Evolutionary conservation across 2,113 vertebrate genomes (phyloP).

Genomic region (Alligator mississippiensis): DNA sequence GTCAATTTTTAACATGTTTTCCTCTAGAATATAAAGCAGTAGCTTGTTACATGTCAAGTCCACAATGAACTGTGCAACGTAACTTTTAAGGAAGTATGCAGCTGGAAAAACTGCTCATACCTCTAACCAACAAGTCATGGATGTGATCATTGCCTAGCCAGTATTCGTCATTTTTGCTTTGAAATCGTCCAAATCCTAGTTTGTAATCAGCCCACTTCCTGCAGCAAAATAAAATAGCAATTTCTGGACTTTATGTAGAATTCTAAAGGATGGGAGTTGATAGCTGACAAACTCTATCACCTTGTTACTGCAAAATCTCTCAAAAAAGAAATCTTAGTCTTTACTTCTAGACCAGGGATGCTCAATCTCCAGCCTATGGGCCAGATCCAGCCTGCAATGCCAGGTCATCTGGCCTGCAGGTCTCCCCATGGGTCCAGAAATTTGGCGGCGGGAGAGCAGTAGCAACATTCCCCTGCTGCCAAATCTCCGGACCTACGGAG

Average conservation of each 20-base stretch:
- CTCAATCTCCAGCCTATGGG: too few species aligned
- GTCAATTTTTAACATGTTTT: constrained; percentile 87
- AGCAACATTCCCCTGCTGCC: too few species aligned
- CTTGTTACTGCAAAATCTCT: not conserved
- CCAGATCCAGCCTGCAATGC: too few species aligned
- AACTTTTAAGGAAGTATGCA: not conserved
- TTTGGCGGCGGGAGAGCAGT: too few species aligned
- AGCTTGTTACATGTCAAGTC: not conserved
- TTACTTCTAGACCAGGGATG: not conserved
- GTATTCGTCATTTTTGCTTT: constrained; percentile 88
- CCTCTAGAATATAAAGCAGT: constrained; percentile 73
- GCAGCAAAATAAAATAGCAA: not conserved
- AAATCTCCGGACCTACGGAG: too few species aligned
- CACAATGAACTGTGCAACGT: not conserved
- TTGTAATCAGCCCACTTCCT: constrained; percentile 92
- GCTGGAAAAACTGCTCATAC: constrained; percentile 63
- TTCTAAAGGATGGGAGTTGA: not conserved
- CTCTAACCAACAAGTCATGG: constrained; percentile 80
- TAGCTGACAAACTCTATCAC: not conserved
- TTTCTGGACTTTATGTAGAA: not conserved
- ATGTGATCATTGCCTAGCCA: constrained; percentile 93
- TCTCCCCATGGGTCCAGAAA: too few species aligned
- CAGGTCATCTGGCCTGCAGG: too few species aligned
- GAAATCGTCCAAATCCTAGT: constrained; percentile 89
- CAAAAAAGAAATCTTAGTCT: not conserved